phyloP scores from a whole-genome alignment of 1,140 invertebrate species.

The Laupala kohalensis region DNA sequence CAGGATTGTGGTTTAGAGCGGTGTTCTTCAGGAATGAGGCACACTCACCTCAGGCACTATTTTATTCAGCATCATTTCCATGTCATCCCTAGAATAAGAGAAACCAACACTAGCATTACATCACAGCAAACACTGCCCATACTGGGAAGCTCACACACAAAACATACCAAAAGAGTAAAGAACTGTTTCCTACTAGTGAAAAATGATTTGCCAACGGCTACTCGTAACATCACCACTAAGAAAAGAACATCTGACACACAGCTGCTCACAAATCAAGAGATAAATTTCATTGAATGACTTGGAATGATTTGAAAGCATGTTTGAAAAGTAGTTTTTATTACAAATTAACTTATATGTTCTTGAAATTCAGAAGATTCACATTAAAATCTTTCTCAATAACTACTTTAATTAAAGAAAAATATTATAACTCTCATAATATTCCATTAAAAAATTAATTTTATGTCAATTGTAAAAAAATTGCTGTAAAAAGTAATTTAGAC shows the following conservation, averaged over 20 bases:
- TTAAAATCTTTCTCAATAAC: background rate
- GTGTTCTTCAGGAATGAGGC: background rate
- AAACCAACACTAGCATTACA: background rate
- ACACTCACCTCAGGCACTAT: slow-evolving; percentile 76
- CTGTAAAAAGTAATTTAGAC: too few relatives aligned
- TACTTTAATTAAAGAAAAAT: background rate
- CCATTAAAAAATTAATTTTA: too few relatives aligned
- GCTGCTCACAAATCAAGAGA: background rate
- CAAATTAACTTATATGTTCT: too few relatives aligned
- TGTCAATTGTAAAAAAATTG: too few relatives aligned
- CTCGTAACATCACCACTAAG: background rate
- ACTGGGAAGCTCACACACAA: background rate
- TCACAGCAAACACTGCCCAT: background rate
- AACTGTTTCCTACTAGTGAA: background rate
- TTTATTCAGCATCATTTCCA: slow-evolving; percentile 98
- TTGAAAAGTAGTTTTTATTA: too few relatives aligned
- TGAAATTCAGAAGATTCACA: too few relatives aligned
- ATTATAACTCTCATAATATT: background rate
- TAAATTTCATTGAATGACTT: background rate
- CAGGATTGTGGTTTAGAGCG: too few relatives aligned
- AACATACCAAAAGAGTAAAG: background rate
- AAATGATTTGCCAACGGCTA: background rate
- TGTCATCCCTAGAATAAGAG: slow-evolving; percentile 58
- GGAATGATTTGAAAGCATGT: too few relatives aligned
- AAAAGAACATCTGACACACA: background rate